Base-by-base conservation (phyloP, 2,113 vertebrate species). In the Platichthys flesus region DNA sequence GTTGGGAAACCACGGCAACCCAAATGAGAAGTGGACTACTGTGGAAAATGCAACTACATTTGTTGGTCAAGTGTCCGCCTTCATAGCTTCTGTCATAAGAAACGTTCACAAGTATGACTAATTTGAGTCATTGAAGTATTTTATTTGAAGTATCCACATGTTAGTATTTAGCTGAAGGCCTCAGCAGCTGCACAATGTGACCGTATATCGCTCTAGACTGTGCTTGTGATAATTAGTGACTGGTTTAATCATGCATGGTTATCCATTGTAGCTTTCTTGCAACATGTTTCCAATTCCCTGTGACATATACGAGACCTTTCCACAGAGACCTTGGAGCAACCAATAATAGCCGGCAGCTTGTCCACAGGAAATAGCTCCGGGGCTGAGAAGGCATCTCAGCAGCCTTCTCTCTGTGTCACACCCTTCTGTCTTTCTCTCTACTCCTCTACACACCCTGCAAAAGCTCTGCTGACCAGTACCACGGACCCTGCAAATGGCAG, bases 301-400 rank as follows among this genome's bases (percentile, higher is more conserved):
- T 56, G 78, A 67, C 74, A 59, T 9, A 65, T 52, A 26, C 24
- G 67, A 76, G 71, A 70, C 62, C 42, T 40, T 56, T 75, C 76
- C 77, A 35, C 57, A 40, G 63, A 71, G 82, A 31, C 54, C 40
- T 66, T 74, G 74, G 61, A 75, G 62, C 42, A 72, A 51, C 70
- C 82, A 74, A 65, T 83, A 79, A 85, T 69, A 76, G 77, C 57
- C 61, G 16, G 55, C 78, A 77, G 85, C 85, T 90, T 72, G 72
- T 90, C 76, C 71, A 87, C 84, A 88, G 89, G 89, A 90, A 89
- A 92, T 88, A 85, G 79, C 83, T 90, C 55, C 12, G 37, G 76
- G 73, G 70, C 69, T 84, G 79, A 88, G 85, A 71, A 84, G 80
- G 79, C 85, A 85, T 86, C 80, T 83, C 73, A 73, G 65, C 75